phyloP scores from a whole-genome alignment of 2,113 vertebrate species.

The Reinhardtius hippoglossoides region DNA sequence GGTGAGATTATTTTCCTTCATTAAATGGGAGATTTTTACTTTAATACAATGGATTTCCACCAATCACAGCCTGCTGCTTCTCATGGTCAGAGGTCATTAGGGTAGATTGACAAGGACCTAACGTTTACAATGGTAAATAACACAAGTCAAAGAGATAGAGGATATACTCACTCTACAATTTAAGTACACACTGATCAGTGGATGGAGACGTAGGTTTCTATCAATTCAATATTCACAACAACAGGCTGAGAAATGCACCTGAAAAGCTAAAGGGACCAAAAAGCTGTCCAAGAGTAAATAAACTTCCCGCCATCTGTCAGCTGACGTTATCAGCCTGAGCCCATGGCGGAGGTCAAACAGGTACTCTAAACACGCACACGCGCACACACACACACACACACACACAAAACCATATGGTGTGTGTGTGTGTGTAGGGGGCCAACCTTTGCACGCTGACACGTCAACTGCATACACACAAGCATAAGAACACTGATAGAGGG shows the following conservation, averaged over 20 bases:
- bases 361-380: slow-evolving; percentile 48
- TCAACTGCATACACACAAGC: not conserved
- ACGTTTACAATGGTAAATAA: too few relatives aligned
- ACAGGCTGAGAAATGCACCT: slow-evolving; percentile 20
- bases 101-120: too few relatives aligned
- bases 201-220: not conserved
- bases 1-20: too few relatives aligned
- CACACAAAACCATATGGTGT: slow-evolving; percentile 51
- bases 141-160: too few relatives aligned
- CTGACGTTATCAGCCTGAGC: slow-evolving; percentile 58
- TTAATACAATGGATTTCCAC: too few relatives aligned
- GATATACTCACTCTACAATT: too few relatives aligned
- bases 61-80: too few relatives aligned
- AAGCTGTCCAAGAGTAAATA: slow-evolving; percentile 53
- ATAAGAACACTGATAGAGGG: slow-evolving; percentile 42
- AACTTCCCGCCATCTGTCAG: slow-evolving; percentile 69
- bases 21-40: too few relatives aligned
- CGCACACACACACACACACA: slow-evolving; percentile 19
- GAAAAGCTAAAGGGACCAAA: slow-evolving; percentile 12
- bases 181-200: not conserved
- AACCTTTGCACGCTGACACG: not conserved
- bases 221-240: slow-evolving; percentile 15
- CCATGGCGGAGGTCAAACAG: slow-evolving; percentile 66
- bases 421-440: not conserved
- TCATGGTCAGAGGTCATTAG: too few relatives aligned